A percentile compares a stretch with the other conserved stretches of the same genome.
Conservation (phyloP, 2,888 invertebrate species). For the Drosophila eohydei region DNA sequence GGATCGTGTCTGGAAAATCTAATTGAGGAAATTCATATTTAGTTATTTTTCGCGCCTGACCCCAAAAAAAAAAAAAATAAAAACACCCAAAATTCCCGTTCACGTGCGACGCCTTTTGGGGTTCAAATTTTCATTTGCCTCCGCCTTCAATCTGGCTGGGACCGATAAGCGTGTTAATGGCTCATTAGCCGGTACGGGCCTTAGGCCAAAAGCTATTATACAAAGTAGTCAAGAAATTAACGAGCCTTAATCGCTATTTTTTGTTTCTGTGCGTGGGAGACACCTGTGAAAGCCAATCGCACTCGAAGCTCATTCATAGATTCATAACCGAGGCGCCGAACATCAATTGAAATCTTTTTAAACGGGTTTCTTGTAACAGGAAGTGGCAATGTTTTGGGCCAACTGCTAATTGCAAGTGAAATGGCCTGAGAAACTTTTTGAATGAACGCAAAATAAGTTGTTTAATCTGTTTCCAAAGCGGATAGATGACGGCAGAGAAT, state of each 20-base stretch:
- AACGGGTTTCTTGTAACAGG: conserved; percentile 37
- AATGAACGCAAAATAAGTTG: conserved; percentile 7
- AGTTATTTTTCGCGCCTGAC: conserved; percentile 57
- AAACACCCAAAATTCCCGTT: not conserved
- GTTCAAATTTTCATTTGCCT: conserved; percentile 50
- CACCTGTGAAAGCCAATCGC: conserved; percentile 49
- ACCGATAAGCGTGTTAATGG: conserved; percentile 76
- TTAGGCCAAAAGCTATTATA: conserved; percentile 53
- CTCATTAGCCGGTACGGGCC: conserved; percentile 63
- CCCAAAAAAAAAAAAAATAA: conserved; percentile 41
- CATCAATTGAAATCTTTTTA: conserved; percentile 39
- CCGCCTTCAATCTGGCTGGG: conserved; percentile 11
- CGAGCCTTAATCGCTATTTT: conserved; percentile 20
- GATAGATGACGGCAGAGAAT: conserved; percentile 44
- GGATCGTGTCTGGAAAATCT: conserved; percentile 60
- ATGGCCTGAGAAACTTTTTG: conserved; percentile 13
- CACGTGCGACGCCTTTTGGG: conserved; percentile 20
- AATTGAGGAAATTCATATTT: conserved; percentile 74
- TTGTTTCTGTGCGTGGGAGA: conserved; percentile 50
- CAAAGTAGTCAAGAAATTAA: conserved; percentile 51
- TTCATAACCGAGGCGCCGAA: conserved; percentile 20
- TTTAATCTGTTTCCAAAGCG: conserved; percentile 41
- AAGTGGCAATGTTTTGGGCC: conserved; percentile 41
- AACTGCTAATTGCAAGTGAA: conserved; percentile 45
- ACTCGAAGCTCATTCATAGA: conserved; percentile 8